Conservation (phyloP, 2,113 vertebrate genomes). For the Serinus canaria region DNA sequence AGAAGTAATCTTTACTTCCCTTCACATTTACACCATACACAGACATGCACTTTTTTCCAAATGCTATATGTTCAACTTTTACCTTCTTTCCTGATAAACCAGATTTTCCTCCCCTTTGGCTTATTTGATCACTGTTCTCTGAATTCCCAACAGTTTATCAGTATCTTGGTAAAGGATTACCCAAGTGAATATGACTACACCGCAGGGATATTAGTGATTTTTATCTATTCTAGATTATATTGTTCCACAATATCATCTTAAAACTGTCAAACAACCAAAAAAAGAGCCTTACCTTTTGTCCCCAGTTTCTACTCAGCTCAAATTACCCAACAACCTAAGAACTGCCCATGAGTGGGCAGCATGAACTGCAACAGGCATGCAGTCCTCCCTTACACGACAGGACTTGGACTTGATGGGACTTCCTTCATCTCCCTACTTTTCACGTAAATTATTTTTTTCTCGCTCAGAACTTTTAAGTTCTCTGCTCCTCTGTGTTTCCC, state of each 20-base stretch:
- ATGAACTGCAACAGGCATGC: not conserved
- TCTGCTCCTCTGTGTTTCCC: not conserved
- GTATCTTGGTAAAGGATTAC: not conserved
- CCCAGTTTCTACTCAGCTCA: not conserved
- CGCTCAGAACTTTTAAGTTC: not conserved
- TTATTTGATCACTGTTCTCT: not conserved
- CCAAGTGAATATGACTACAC: not conserved
- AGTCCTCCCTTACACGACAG: not conserved
- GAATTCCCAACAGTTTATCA: not conserved
- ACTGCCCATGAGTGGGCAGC: not conserved
- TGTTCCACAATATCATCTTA: not conserved
- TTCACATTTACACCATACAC: not conserved
- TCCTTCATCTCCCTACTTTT: not conserved
- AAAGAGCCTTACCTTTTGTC: not conserved
- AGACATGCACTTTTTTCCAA: not conserved
- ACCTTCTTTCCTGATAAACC: not conserved
- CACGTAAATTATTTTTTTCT: not conserved
- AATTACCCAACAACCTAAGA: not conserved
- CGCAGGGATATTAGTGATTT: not conserved
- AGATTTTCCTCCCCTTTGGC: not conserved
- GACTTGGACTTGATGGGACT: not conserved
- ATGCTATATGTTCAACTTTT: not conserved
- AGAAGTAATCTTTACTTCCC: not conserved
- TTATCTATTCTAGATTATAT: not conserved
- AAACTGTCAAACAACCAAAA: not conserved